Conservation (phyloP, 2,797 vertebrate genomes). For the Danio albolineatus region DNA sequence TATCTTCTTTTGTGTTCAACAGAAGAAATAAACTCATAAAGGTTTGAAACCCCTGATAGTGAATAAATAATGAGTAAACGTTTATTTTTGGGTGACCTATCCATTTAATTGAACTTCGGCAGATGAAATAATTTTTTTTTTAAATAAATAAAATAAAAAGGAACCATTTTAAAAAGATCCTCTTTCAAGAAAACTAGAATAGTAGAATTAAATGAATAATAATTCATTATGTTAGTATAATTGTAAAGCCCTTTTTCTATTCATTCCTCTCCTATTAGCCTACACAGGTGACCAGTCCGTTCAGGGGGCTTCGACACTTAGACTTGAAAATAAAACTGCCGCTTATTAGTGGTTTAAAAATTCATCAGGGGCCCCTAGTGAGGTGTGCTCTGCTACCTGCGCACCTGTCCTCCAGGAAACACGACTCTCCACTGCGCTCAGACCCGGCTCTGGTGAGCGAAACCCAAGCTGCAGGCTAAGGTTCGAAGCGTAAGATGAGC, state of each 20-base stretch:
- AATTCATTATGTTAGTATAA: background rate
- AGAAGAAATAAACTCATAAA: too few species aligned
- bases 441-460: constrained; percentile 29
- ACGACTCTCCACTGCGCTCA: constrained; percentile 59
- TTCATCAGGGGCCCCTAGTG: constrained; percentile 64
- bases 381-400: constrained; percentile 62
- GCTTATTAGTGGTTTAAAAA: constrained; percentile 66
- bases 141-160: background rate
- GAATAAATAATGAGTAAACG: too few species aligned
- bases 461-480: constrained; percentile 58
- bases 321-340: constrained; percentile 58
- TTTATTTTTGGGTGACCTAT: too few species aligned
- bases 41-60: too few species aligned
- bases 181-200: background rate
- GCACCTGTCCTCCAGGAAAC: constrained; percentile 75
- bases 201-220: too few species aligned
- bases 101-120: too few species aligned
- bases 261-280: background rate
- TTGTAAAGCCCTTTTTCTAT: background rate
- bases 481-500: constrained; percentile 57
- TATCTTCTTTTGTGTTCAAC: too few species aligned
- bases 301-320: constrained; percentile 43
- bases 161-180: background rate
- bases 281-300: constrained; percentile 35
- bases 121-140: too few species aligned